Evolutionary conservation across 2,797 vertebrate species (phyloP), one percentile per base, ranked within the genome.

Genomic region (Acanthopagrus latus): DNA sequence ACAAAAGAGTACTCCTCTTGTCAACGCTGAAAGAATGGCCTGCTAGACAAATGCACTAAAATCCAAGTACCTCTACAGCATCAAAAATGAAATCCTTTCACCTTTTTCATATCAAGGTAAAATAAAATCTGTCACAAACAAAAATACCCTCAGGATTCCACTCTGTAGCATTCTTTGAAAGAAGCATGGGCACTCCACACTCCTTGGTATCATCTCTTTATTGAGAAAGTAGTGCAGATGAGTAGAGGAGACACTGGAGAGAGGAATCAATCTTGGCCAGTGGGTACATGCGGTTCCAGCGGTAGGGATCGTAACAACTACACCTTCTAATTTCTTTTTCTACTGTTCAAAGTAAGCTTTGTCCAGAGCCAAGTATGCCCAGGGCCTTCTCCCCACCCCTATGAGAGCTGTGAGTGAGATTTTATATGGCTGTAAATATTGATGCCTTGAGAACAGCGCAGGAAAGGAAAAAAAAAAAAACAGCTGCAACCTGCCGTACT

Each of bases 371-470:
- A 64, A 72, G 77, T 68, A 64, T 68, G 62, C 56, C 57, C 71
- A 23, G 29, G 50, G 73, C 63, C 43, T 76, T 60, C 52, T 69
- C 6, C 41, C 20, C 71, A 60, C 57, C 73, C 74, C 69, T 63
- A 20, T 41, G 78, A 80, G 78, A 70, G 60, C 82, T 73, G 77
- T 78, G 77, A 83, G 80, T 64, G 27, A 58, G 68, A 78, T 84
- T 78, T 75, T 73, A 85, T 84, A 74, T 64, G 64, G 50, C 69
- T 76, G 63, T 84, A 85, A 89, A 84, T 85, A 89, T 81, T 74
- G 77, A 86, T 82, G 84, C 57, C 21, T 21, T 25, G 63, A 73
- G 58, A 84, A 69, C 6, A 21, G 69, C 66, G 64, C 23, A 50
- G 43, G 72, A 55, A 46, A 57, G 65, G 27, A 27, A 27, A 27